Base-by-base conservation (phyloP, 2,113 vertebrate species). In the Pandion haliaetus region DNA sequence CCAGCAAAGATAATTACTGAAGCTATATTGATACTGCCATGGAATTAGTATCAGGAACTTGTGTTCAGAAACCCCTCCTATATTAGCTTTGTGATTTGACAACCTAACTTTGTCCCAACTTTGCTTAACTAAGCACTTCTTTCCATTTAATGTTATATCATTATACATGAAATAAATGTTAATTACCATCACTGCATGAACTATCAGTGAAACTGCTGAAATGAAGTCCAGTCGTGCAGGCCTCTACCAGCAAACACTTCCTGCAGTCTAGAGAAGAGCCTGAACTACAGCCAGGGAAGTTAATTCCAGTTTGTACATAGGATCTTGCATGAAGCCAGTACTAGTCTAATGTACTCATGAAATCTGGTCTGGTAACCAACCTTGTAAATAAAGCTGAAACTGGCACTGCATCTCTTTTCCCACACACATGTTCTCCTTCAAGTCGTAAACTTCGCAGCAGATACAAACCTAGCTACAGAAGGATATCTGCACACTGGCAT, bases 301-400 rank as follows among this genome's bases (percentile, higher is more conserved):
- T 57, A 89, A 84, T 92, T 61, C 29, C 8, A 42, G 36, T 66
- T 65, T 76, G 65, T 49, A 81, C 44, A 10, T 0, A 42, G 34
- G 72, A 61, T 57, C 63, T 23, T 81, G 34, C 54, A 65, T 72
- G 49, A 45, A 92, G 57, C 28, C 88, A 89, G 65, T 21, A 72
- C 72, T 42, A 63, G 74, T 71, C 72, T 91, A 77, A 62, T 1
- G 4, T 45, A 38, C 70, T 31, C 73, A 66, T 28, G 14, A 96
- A 91, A 95, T 89, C 73, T 89, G 83, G 49, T 65, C 91, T 57
- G 82, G 80, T 90, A 84, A 76, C 44, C 40, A 94, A 82, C 80
- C 77, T 76, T 69, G 86, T 87, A 93, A 95, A 91, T 65, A 94
- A 89, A 94, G 61, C 86, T 79, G 80, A 84, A 92, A 34, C 83